phyloP scores from a whole-genome alignment of 2,113 vertebrate species.

The Marcusenius ussheri region DNA sequence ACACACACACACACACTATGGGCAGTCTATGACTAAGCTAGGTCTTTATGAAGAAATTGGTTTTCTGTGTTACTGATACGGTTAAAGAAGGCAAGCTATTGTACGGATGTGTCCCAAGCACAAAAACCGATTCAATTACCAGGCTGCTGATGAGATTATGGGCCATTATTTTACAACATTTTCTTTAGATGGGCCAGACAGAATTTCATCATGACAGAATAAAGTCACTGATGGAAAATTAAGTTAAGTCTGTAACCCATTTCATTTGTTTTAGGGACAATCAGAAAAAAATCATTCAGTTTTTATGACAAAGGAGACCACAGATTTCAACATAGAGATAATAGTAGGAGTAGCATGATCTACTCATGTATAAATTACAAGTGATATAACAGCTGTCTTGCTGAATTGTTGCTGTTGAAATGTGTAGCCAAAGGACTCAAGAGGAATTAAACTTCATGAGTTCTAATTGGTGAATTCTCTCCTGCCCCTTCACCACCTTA shows the following conservation, averaged over 20 bases:
- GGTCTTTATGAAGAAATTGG: not conserved
- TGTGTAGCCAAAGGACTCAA: not conserved
- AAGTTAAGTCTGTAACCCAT: not conserved
- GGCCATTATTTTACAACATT: not conserved
- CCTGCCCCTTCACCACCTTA: not conserved
- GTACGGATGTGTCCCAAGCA: not conserved
- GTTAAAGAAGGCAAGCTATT: not conserved
- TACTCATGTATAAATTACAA: not conserved
- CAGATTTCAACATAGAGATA: not conserved
- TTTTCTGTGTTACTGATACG: not conserved
- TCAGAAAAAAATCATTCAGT: not conserved
- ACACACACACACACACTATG: not conserved
- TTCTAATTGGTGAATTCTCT: not conserved
- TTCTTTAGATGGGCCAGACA: not conserved
- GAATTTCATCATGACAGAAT: not conserved
- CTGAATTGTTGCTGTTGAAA: not conserved
- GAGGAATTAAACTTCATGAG: not conserved
- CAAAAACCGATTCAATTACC: not conserved
- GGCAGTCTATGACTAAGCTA: not conserved
- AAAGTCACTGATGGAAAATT: not conserved
- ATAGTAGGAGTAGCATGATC: not conserved
- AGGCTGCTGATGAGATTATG: not conserved
- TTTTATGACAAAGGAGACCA: not conserved
- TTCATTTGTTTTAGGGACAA: not conserved
- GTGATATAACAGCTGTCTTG: not conserved